phyloP scores from a whole-genome alignment of 2,888 invertebrate species.

The Apocheima hispidaria region DNA sequence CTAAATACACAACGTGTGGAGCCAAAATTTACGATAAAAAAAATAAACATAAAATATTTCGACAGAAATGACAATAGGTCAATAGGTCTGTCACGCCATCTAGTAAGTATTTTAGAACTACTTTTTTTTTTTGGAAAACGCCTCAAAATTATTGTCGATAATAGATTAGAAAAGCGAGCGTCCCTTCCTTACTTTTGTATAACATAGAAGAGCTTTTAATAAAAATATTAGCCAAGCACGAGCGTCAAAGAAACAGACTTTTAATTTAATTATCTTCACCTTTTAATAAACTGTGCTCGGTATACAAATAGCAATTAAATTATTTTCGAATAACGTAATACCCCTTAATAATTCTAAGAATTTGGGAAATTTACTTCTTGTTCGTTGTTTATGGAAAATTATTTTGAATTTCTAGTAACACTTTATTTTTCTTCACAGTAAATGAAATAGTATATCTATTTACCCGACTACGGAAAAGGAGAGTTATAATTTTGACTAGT shows the following conservation, averaged over 20 bases:
- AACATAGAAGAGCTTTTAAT: conserved; percentile 62
- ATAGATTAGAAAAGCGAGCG: not conserved
- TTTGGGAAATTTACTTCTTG: conserved; percentile 13
- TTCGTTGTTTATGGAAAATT: conserved; percentile 1
- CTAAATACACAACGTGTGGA: too few species aligned
- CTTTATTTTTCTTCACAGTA: not conserved
- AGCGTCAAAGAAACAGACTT: conserved; percentile 78
- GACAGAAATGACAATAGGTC: too few species aligned
- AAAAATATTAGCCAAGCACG: conserved; percentile 77
- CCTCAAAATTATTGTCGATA: conserved; percentile 22
- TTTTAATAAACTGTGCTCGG: conserved; percentile 75
- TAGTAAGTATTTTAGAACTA: too few species aligned
- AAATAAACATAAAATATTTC: too few species aligned
- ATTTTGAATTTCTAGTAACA: not conserved
- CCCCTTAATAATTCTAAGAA: conserved; percentile 2
- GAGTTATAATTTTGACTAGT: too few species aligned
- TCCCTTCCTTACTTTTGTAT: conserved; percentile 43
- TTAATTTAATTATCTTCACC: conserved; percentile 81
- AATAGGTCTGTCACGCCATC: too few species aligned
- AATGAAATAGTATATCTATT: not conserved
- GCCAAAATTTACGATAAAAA: too few species aligned
- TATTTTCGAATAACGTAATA: conserved; percentile 40
- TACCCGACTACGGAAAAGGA: too few species aligned
- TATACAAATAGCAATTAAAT: conserved; percentile 68
- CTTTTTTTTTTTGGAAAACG: too few species aligned